Evolutionary conservation across 2,888 invertebrate genomes (phyloP).

Genomic region (Frankliniella intonsa): DNA sequence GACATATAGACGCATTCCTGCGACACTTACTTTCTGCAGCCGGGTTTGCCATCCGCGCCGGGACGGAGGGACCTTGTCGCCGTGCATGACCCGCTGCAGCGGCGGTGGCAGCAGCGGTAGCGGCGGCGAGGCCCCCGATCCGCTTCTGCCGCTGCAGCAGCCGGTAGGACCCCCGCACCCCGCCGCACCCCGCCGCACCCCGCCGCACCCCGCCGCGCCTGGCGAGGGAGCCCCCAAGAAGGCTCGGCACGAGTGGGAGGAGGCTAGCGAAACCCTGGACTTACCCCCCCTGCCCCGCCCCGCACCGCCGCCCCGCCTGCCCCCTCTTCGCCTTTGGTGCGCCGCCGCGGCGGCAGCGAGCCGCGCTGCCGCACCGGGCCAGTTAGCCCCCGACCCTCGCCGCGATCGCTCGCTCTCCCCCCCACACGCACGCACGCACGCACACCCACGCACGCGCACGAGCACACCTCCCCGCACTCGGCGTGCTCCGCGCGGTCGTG

Average conservation of each 20-base stretch:
- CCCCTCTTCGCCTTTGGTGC: neutral
- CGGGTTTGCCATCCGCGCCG: no score
- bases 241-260: constrained; percentile 15
- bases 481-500: no score
- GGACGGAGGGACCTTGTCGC: no score
- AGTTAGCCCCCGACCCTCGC: neutral
- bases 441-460: neutral
- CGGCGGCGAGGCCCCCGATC: neutral
- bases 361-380: neutral
- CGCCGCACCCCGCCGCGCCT: neutral
- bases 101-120: neutral
- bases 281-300: neutral
- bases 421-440: neutral
- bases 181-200: neutral
- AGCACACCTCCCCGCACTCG: no score
- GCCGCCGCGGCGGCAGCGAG: neutral
- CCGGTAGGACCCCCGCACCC: neutral
- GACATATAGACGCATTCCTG: no score
- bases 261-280: constrained; percentile 24
- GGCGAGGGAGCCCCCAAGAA: constrained; percentile 11
- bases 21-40: no score
- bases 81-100: no score
- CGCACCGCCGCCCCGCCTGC: neutral
- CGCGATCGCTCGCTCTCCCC: neutral
- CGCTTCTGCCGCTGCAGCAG: neutral